Base-by-base conservation (phyloP, 2,797 vertebrate genomes). In the Stomatorhinus walkeri region DNA sequence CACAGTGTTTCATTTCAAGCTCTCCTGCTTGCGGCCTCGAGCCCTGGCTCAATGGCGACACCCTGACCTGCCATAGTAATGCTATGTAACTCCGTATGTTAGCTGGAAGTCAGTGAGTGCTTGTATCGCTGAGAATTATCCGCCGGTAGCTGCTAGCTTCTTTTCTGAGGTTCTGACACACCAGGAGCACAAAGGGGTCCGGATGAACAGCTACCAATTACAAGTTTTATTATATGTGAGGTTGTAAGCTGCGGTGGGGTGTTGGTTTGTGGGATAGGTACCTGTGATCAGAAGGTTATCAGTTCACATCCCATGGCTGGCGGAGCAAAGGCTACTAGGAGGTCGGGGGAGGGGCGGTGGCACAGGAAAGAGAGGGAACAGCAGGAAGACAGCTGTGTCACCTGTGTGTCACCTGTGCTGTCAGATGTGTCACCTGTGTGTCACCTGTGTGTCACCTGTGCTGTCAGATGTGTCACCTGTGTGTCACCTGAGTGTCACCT, bases 121-220 rank as follows among this genome's bases (percentile, higher is more conserved):
- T 89, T 90, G 64, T 85, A 90, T 14, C 90, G 89, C 91, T 49
- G 89, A 89, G 93, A 94, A 90, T 96, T 49, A 90, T 93, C 87
- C 94, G 95, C 93, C 94, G 94, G 93, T 95, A 93, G 89, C 93
- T 87, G 90, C 92, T 91, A 91, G 91, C 91, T 89, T 79, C 24
- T 64, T 64, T 10, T 64, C 61, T 68, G 64, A 32, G 64, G 64
- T 32, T 68, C 28, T 68, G 24, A 68, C 61, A 68, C 61, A 68
- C 5, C 61, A 68, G 61, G 61, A 68, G 3, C 61, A 28, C 22
- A 12, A 64, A 12, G 8, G 24, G 24, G 3, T 68, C 61, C 12
- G 1, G 9, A 32, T 32, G 16, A 68, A 68, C 10, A 14, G 3
- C 28, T 12, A 68, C 28, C 28, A 4, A 36, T 8, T 40, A 43